phyloP scores from a whole-genome alignment of 2,797 vertebrate genomes.

The Cryptoblepharus egeriae region DNA sequence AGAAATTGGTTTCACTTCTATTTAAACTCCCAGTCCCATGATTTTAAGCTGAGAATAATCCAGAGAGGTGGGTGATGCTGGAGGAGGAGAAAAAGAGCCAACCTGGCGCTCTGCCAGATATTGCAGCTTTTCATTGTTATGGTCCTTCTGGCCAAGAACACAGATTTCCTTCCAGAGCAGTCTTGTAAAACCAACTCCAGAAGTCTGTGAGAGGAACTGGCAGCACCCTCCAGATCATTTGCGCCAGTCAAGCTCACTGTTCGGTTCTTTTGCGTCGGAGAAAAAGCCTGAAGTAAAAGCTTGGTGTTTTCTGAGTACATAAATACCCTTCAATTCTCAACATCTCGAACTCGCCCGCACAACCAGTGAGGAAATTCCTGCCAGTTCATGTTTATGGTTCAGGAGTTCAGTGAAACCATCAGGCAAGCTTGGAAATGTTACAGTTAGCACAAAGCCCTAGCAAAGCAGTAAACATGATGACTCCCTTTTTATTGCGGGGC shows the following conservation, averaged over 20 bases:
- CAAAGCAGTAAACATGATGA: constrained; percentile 65
- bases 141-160: constrained; percentile 19
- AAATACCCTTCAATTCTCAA: constrained; percentile 28
- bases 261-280: constrained; percentile 6
- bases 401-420: constrained; percentile 37
- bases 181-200: constrained; percentile 34
- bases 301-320: constrained; percentile 34
- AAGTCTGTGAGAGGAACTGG: constrained; percentile 28
- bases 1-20: too few species aligned
- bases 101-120: background rate
- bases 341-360: constrained; percentile 28
- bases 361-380: constrained; percentile 30
- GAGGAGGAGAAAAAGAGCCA: background rate
- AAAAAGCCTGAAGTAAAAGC: constrained; percentile 1
- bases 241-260: constrained; percentile 3
- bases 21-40: background rate
- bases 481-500: constrained; percentile 51
- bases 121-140: constrained; percentile 10
- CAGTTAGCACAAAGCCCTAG: constrained; percentile 61
- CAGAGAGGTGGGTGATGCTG: constrained; percentile 2
- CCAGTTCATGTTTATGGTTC: constrained; percentile 34
- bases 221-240: constrained; percentile 36
- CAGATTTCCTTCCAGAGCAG: constrained; percentile 31
- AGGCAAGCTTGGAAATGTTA: constrained; percentile 53
- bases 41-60: constrained; percentile 2